phyloP scores from a whole-genome alignment of 2,113 vertebrate genomes.

The Silurus asotus region DNA sequence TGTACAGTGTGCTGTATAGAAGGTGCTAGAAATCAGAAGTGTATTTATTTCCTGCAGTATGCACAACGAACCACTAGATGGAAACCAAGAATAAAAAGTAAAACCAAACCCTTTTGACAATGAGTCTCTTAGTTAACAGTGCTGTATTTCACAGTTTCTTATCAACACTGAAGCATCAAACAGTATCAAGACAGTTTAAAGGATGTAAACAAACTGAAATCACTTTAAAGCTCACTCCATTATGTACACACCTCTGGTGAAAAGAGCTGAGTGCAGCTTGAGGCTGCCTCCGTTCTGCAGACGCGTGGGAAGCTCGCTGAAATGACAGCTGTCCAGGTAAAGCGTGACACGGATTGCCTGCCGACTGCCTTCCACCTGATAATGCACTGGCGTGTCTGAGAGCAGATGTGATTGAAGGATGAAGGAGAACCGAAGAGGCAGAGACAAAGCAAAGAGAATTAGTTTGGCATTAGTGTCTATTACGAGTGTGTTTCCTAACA shows the following conservation, averaged over 20 bases:
- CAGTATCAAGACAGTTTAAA: neutral
- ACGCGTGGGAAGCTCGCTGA: slow-evolving; percentile 89
- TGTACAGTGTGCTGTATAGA: neutral
- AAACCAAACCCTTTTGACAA: neutral
- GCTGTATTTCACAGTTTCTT: neutral
- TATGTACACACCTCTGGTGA: slow-evolving; percentile 83
- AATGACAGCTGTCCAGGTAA: slow-evolving; percentile 92
- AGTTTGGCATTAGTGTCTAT: neutral
- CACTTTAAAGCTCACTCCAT: neutral
- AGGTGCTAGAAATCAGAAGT: neutral
- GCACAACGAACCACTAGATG: slow-evolving; percentile 51
- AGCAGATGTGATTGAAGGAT: slow-evolving; percentile 41
- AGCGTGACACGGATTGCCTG: slow-evolving; percentile 89
- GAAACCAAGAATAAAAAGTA: slow-evolving; percentile 17
- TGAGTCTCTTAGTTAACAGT: neutral
- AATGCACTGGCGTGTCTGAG: slow-evolving; percentile 86
- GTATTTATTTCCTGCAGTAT: neutral
- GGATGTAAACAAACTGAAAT: neutral
- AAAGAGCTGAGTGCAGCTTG: slow-evolving; percentile 88
- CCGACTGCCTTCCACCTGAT: slow-evolving; percentile 94
- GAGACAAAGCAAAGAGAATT: neutral
- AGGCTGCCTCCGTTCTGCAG: slow-evolving; percentile 90
- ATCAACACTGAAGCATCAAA: neutral
- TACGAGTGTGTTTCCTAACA: neutral
- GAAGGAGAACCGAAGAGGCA: neutral